A percentile compares a stretch with the other conserved stretches of the same genome.
These are phyloP conservation scores for Etheostoma cragini DNA, from an alignment of 2,113 vertebrate species.

Conservation along the genomic window DNA sequence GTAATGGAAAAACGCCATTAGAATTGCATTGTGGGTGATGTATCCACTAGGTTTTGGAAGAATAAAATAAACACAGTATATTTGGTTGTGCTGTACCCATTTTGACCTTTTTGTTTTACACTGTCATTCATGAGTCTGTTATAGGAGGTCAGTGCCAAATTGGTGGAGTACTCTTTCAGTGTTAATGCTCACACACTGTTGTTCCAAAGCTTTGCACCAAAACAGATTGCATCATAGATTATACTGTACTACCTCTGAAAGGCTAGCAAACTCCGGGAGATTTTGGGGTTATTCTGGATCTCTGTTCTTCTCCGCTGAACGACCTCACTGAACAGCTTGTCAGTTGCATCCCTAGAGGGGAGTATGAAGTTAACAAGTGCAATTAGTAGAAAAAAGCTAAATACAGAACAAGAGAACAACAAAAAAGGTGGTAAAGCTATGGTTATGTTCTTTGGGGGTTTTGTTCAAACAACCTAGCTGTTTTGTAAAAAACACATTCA, in stretches of 20 bases:
- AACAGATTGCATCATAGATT: neutral
- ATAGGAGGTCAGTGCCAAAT: neutral
- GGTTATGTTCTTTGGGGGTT: neutral
- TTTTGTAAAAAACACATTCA: neutral
- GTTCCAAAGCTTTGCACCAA: neutral
- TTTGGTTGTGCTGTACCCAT: neutral
- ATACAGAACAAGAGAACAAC: neutral
- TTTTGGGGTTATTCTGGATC: slow-evolving; percentile 85
- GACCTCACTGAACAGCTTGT: slow-evolving; percentile 90
- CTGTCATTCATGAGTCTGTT: neutral
- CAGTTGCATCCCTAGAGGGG: slow-evolving; percentile 87
- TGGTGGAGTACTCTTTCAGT: neutral
- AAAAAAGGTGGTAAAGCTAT: neutral
- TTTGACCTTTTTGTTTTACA: neutral
- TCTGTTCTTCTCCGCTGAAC: slow-evolving; percentile 86
- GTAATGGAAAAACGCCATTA: too few relatives aligned
- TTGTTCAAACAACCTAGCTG: neutral
- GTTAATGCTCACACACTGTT: neutral
- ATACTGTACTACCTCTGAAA: slow-evolving; percentile 86
- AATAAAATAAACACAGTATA: neutral
- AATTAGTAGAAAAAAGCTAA: neutral
- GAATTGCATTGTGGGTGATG: neutral
- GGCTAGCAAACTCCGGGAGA: slow-evolving; percentile 85
- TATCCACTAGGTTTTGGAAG: neutral
- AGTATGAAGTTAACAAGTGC: neutral